Percentiles rank a stretch among this genome's conserved stretches.
Conservation (phyloP, 2,797 vertebrate genomes). For the Hirundo rustica region DNA sequence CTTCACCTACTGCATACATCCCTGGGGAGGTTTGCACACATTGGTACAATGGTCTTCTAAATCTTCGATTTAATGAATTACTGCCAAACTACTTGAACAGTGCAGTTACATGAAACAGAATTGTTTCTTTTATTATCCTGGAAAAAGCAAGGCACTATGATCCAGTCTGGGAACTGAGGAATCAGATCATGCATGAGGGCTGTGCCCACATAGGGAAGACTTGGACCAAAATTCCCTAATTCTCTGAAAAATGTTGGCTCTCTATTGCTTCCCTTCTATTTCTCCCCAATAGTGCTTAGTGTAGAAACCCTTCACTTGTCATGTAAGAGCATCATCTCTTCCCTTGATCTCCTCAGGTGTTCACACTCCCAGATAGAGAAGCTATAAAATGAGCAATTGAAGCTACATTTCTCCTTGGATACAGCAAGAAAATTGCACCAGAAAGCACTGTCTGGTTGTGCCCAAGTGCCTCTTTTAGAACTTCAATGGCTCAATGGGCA, state of each 20-base stretch:
- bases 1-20: neutral
- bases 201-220: neutral
- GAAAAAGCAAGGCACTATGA: neutral
- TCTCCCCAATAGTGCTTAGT: neutral
- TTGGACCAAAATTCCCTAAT: neutral
- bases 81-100: neutral
- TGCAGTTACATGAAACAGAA: neutral
- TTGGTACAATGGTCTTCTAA: neutral
- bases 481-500: fast-evolving
- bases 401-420: neutral
- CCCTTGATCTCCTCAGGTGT: neutral
- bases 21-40: neutral
- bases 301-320: neutral
- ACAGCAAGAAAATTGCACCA: neutral
- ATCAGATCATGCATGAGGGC: neutral
- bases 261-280: neutral
- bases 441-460: neutral
- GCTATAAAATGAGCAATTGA: neutral
- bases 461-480: neutral
- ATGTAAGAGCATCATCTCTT: neutral
- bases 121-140: neutral
- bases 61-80: neutral
- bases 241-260: neutral
- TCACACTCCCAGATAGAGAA: neutral
- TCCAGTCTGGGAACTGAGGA: neutral